These are phyloP conservation scores for Rhombomys opimus DNA, from an alignment of 2,113 vertebrate species.

Conservation along the genomic window DNA sequence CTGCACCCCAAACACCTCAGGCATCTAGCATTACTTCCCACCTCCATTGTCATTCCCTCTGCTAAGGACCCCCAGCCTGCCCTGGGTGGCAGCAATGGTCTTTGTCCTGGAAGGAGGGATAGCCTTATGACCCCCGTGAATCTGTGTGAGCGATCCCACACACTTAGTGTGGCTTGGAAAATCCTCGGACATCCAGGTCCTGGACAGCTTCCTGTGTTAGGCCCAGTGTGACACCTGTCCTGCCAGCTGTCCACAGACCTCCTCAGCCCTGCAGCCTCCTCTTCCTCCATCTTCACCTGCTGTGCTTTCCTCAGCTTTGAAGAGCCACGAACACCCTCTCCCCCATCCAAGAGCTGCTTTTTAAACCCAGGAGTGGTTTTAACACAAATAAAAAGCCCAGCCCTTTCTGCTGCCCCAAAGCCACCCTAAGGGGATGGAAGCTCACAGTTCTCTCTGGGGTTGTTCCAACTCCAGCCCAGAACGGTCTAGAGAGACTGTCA, in stretches of 20 bases:
- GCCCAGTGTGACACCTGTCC: rapidly evolving
- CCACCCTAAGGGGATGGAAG: neutral
- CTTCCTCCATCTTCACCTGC: neutral
- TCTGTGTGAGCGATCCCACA: neutral
- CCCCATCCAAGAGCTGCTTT: neutral
- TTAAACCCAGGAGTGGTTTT: no score
- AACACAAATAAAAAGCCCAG: neutral
- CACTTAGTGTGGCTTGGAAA: neutral
- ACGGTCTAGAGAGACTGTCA: neutral
- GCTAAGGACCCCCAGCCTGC: neutral
- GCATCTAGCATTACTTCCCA: neutral
- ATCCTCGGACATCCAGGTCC: neutral
- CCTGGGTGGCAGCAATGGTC: no score
- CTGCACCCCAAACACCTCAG: rapidly evolving
- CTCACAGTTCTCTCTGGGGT: neutral
- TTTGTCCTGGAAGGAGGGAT: neutral
- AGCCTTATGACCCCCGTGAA: neutral
- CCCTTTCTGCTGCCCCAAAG: neutral
- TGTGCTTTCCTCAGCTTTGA: neutral
- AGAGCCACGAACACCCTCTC: neutral
- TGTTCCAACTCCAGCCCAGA: neutral
- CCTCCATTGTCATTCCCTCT: neutral
- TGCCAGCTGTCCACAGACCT: neutral
- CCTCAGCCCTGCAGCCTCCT: neutral
- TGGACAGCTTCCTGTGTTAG: rapidly evolving